Evolutionary conservation across 2,113 vertebrate genomes (phyloP).

Genomic region (Rana temporaria): DNA sequence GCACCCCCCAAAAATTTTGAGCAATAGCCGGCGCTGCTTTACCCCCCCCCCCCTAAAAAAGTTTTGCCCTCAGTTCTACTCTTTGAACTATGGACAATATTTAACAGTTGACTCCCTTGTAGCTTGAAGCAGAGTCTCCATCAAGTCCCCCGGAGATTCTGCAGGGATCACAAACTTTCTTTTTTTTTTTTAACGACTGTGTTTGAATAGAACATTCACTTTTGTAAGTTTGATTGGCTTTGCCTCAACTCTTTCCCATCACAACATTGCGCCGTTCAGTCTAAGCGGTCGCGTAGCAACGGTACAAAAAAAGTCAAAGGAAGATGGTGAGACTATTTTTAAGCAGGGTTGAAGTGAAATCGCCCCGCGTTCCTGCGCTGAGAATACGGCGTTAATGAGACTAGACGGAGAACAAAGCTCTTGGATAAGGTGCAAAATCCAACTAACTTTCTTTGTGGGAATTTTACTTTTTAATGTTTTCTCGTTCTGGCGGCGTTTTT

Average conservation of each 20-base stretch:
- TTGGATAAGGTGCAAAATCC: slow-evolving; percentile 31
- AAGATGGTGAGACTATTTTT: slow-evolving; percentile 3
- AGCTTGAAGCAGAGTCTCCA: no score
- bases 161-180: background rate
- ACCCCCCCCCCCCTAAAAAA: no score
- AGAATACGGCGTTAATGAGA: background rate
- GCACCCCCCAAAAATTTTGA: no score
- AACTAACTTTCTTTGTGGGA: slow-evolving; percentile 34
- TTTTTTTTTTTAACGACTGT: background rate
- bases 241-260: slow-evolving; percentile 2
- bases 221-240: background rate
- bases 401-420: slow-evolving; percentile 12
- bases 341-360: background rate
- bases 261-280: background rate
- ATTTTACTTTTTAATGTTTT: slow-evolving; percentile 8
- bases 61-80: no score
- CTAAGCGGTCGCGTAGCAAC: slow-evolving; percentile 3
- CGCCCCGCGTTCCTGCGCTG: background rate
- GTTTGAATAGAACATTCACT: background rate
- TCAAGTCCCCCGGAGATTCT: background rate
- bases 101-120: no score
- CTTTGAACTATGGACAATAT: no score
- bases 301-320: background rate
- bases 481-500: slow-evolving; percentile 14
- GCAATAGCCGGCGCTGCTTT: no score